Base-by-base conservation (phyloP, 2,888 invertebrate species). In the Metacarcinus magister region DNA sequence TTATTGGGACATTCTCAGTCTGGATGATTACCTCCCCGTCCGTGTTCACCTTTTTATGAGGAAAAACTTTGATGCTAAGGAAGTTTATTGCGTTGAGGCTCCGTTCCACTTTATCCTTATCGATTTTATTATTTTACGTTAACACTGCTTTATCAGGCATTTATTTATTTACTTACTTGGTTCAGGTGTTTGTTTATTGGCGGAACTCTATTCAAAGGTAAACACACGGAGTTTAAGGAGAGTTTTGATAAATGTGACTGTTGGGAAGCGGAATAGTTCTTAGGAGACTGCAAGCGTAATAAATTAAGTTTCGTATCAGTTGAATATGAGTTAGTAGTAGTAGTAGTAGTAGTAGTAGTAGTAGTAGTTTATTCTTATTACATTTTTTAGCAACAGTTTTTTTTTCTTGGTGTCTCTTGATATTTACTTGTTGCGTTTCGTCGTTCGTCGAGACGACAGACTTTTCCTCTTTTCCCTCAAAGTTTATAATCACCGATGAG, bases 401-500 rank as follows among this genome's bases (percentile, higher is more conserved):
- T 60, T 2, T 60, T 28, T 28, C n/a, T 75, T 23, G 28, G 75
- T 75, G 75, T 75, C 28, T 87, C 39, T 3, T 8, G 19, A 16
- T 87, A 87, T 87, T 39, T 87, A 32, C 39, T 87, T 87, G 87
- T 87, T 87, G 23, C 93, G 67, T 93, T 44, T 39, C 39, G 23
- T 75, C 75, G 2, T 46, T 67, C 67, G 43, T 93, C 23, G 48
- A 48, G 39, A 39, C 39, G 43, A 23, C 48, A 19, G 54, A 48
- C 32, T 48, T 48, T 54, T 54, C 23, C 60, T 54, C 54, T 92
- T 93, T 54, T 19, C 5, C 60, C 23, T 54, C 19, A 87, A 87
- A 87, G 87, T 87, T 87, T 87, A 87, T 87, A 87, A 39, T 87
- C 87, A 87, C 87, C 87, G 87, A 87, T 87, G 87, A 87, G 87